Evolutionary conservation across 2,113 vertebrate genomes (phyloP).

Genomic region (Tinamus guttatus): DNA sequence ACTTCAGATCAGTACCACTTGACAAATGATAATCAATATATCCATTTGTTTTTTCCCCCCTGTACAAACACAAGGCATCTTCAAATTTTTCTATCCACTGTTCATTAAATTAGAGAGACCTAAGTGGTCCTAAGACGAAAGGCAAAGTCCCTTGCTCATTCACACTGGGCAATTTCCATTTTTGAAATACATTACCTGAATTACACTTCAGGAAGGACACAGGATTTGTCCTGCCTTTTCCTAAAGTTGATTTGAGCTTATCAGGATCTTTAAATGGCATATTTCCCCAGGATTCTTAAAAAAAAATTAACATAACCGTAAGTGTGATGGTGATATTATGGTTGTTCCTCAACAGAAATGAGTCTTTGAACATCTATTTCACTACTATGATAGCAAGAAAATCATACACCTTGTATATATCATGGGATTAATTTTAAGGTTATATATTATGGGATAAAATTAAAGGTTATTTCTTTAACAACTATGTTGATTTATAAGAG

Average conservation of each 20-base stretch:
- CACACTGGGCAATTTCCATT: neutral
- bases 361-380: neutral
- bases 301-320: neutral
- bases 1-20: constrained; percentile 39
- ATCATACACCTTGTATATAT: neutral
- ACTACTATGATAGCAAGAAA: neutral
- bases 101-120: constrained; percentile 29
- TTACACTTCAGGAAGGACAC: neutral
- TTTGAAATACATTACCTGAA: neutral
- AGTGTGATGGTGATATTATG: too few species aligned
- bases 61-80: constrained; percentile 21
- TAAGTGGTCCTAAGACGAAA: constrained; percentile 46
- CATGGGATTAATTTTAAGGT: neutral
- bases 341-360: neutral
- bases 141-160: neutral
- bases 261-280: neutral
- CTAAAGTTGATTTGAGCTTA: neutral
- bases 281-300: neutral
- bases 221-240: neutral
- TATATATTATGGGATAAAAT: neutral
- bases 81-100: constrained; percentile 31
- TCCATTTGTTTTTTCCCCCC: constrained; percentile 28
- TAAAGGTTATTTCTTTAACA: neutral
- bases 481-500: neutral
- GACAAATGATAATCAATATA: constrained; percentile 27